Conservation (phyloP, 1,140 invertebrate species). For the Rhizoglyphus robini region DNA sequence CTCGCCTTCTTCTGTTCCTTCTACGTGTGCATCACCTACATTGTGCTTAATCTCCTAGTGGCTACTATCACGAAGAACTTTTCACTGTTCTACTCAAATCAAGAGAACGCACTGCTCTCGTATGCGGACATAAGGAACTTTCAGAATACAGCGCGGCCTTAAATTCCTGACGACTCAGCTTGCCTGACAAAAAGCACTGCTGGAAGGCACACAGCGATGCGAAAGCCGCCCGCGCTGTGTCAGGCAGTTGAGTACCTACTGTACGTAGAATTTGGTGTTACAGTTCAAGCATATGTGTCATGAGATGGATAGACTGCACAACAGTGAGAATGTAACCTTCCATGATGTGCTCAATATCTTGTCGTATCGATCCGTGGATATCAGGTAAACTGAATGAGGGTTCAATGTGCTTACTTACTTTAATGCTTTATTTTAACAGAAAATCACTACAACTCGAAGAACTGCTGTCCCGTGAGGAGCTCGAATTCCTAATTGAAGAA, state of each 20-base stretch:
- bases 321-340: conserved; percentile 97
- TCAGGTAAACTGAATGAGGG: conserved; percentile 38
- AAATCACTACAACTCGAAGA: conserved; percentile 99
- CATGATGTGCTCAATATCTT: conserved; percentile 99
- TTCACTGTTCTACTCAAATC: conserved; percentile 76
- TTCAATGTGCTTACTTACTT: neutral
- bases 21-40: conserved; percentile 98
- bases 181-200: no score
- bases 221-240: no score
- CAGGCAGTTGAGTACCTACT: no score
- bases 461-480: conserved; percentile 80
- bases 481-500: conserved; percentile 98
- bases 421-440: conserved; percentile 34
- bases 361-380: conserved; percentile 96
- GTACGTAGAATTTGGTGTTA: conserved; percentile 97
- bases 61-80: conserved; percentile 34
- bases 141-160: no score
- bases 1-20: no score
- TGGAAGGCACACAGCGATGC: no score
- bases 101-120: conserved; percentile 91
- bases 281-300: conserved; percentile 99
- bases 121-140: conserved; percentile 95
- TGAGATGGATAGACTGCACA: conserved; percentile 89
- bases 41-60: conserved; percentile 94
- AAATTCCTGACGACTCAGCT: no score